Base-by-base conservation (phyloP, 2,113 vertebrate genomes). In the Nothobranchius kuhntae region DNA sequence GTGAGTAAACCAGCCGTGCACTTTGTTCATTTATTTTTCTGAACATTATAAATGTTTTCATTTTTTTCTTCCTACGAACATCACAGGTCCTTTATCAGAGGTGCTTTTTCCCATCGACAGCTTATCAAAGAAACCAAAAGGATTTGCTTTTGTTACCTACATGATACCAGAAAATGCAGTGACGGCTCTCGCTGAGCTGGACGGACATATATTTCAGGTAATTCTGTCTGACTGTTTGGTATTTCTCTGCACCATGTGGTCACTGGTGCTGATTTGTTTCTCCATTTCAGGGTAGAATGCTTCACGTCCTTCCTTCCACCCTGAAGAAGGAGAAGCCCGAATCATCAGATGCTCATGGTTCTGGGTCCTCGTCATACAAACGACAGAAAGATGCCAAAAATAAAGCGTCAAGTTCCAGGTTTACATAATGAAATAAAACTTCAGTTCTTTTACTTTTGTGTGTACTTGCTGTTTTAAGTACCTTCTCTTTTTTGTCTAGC, bases 201-300 rank as follows among this genome's bases (percentile, higher is more conserved):
- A 99, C 0, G 96, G 98, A 14, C 95, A 95, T 35, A 89, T 98
- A 63, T 99, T 98, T 91, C 98, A 99, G 95, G 98, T 99, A 87
- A 0, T 56, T 61, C 26, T 57, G 4, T 30, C 30, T 15, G 47
- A 30, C 30, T 17, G 14, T 68, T 75, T 46, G 26, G 65, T 35
- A 21, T 10, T 15, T 38, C 13, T 30, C 52, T 15, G 42, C 14
- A 42, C 47, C 10, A 10, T 35, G 53, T 45, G 21, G 38, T 44
- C 21, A 44, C 14, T 2, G 15, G 1, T 52, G 50, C 21, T 11
- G 51, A 24, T 53, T 24, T 24, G 24, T 53, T 66, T 24, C 67
- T 15, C 48, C 7, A 2, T 67, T 70, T 71, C 57, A 99, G 97
- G 97, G 98, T 8, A 91, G 98, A 40, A 95, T 99, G 94, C 90